Percentiles rank a stretch among this genome's conserved stretches.
These are phyloP conservation scores for Nymphalis polychloros DNA, from an alignment of 2,888 invertebrate genomes.

Conservation along the genomic window DNA sequence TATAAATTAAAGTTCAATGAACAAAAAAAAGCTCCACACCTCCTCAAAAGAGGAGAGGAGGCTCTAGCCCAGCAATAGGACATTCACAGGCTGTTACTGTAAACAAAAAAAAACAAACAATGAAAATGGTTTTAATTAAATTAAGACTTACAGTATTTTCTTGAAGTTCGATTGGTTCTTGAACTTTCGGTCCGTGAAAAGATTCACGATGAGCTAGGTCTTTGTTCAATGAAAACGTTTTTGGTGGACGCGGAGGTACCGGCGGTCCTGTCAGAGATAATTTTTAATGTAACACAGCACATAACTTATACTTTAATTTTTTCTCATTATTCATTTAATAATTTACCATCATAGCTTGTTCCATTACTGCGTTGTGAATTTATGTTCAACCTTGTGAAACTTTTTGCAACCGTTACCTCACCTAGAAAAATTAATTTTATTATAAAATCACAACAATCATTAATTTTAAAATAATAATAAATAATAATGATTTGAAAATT, in stretches of 20 bases:
- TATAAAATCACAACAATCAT: not conserved
- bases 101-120: too few relatives aligned
- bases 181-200: constrained; percentile 55
- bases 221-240: constrained; percentile 82
- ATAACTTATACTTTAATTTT: not conserved
- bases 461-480: not conserved
- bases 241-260: constrained; percentile 89
- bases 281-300: not conserved
- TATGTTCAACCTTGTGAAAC: constrained; percentile 62
- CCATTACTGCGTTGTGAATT: constrained; percentile 47
- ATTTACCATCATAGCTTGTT: constrained; percentile 54
- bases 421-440: constrained; percentile 50
- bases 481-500: not conserved
- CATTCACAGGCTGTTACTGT: too few relatives aligned
- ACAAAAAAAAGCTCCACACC: too few relatives aligned
- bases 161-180: constrained; percentile 53
- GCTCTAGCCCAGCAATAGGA: too few relatives aligned
- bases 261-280: constrained; percentile 66
- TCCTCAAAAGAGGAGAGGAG: too few relatives aligned
- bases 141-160: constrained; percentile 50
- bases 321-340: constrained; percentile 12
- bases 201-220: constrained; percentile 51
- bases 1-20: too few relatives aligned
- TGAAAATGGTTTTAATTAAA: not conserved
- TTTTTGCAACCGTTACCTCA: constrained; percentile 61